phyloP scores from a whole-genome alignment of 2,797 vertebrate genomes.

The Sciaenops ocellatus region DNA sequence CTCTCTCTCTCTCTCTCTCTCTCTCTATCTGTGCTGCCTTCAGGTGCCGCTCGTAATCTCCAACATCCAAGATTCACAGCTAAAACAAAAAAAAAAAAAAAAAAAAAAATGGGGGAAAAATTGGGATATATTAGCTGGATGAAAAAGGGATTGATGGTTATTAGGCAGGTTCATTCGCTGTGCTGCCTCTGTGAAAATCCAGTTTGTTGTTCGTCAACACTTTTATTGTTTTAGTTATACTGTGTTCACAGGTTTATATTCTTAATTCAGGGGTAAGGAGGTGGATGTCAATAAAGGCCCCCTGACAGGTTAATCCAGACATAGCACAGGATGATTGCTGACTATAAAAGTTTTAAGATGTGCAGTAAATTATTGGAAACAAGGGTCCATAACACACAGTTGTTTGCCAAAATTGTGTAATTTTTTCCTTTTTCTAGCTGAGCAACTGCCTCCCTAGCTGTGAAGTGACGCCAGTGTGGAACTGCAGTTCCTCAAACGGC shows the following conservation, averaged over 20 bases:
- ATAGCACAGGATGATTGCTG: neutral
- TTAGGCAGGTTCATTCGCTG: neutral
- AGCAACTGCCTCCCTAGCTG: too few species aligned
- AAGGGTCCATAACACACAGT: neutral
- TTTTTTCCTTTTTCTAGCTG: too few species aligned
- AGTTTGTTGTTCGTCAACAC: neutral
- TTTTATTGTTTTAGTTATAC: neutral
- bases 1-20: conserved; percentile 1
- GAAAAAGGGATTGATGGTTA: neutral
- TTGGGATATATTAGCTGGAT: neutral
- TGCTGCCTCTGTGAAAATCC: neutral
- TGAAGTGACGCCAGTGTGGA: too few species aligned
- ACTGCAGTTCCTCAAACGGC: too few species aligned
- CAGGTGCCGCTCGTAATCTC: conserved; percentile 40
- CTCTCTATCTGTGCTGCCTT: conserved; percentile 51
- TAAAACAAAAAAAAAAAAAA: too few species aligned
- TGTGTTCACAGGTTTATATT: neutral
- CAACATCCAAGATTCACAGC: neutral
- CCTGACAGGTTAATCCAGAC: neutral
- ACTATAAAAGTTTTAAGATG: neutral
- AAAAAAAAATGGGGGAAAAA: too few species aligned
- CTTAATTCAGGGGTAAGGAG: too few species aligned
- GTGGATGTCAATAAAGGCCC: neutral
- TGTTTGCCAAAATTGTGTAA: too few species aligned
- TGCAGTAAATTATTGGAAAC: too few species aligned